phyloP scores from a whole-genome alignment of 35 echinoderm and acorn worm genomes.

The Eucidaris tribuloides region DNA sequence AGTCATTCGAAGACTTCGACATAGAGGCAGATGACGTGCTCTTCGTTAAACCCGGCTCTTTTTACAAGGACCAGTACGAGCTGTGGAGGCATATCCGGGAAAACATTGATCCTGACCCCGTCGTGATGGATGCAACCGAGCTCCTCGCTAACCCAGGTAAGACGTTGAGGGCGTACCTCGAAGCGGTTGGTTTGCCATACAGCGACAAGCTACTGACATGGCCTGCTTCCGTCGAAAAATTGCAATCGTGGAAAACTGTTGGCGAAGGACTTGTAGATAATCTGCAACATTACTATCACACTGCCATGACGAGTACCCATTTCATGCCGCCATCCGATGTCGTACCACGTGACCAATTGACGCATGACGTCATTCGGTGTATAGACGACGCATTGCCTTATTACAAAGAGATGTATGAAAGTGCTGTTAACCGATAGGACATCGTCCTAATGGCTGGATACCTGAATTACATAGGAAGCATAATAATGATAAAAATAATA shows the following conservation, averaged over 20 bases:
- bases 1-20: not conserved
- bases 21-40: not conserved
- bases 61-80: not conserved
- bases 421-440: too few species aligned
- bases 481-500: too few species aligned
- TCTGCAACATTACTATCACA: not conserved
- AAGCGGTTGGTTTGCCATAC: not conserved
- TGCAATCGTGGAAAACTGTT: not conserved
- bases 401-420: not conserved
- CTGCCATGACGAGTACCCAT: not conserved
- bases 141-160: not conserved
- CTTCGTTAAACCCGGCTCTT: not conserved
- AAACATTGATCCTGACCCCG: conserved; percentile 1
- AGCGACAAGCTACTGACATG: not conserved
- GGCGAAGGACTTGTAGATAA: not conserved
- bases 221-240: not conserved
- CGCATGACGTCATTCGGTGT: not conserved
- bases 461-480: too few species aligned
- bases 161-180: not conserved
- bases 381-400: not conserved
- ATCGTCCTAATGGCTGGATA: too few species aligned
- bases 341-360: not conserved
- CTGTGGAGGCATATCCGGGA: not conserved
- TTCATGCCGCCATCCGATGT: not conserved
- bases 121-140: conserved; percentile 23